Conservation (phyloP, 1,140 invertebrate genomes). For the Drosophila sp. region DNA sequence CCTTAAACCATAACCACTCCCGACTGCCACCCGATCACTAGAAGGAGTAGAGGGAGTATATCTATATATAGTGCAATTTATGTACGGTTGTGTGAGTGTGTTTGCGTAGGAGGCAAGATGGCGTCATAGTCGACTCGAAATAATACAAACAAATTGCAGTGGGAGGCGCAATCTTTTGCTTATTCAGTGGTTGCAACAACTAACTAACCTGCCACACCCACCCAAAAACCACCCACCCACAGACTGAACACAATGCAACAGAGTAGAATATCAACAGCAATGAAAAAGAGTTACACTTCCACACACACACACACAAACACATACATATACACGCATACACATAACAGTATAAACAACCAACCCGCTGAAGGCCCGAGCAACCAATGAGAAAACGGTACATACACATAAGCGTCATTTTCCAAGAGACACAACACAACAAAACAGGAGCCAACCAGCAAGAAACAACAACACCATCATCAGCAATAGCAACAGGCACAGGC, state of each 20-base stretch:
- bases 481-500: slow-evolving; percentile 44
- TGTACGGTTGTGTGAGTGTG: slow-evolving; percentile 31
- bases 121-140: slow-evolving; percentile 41
- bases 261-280: slow-evolving; percentile 18
- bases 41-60: slow-evolving; percentile 22
- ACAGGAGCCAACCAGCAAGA: slow-evolving; percentile 79
- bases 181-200: slow-evolving; percentile 75
- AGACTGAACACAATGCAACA: slow-evolving; percentile 22
- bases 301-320: slow-evolving; percentile 27
- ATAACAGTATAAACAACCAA: slow-evolving; percentile 67
- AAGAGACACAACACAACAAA: slow-evolving; percentile 80
- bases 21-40: slow-evolving; percentile 2
- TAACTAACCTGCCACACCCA: slow-evolving; percentile 61
- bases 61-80: neutral
- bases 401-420: slow-evolving; percentile 73
- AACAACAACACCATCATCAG: slow-evolving; percentile 61
- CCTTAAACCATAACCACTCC: neutral
- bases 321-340: slow-evolving; percentile 34
- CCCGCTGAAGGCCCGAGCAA: slow-evolving; percentile 60
- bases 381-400: slow-evolving; percentile 65
- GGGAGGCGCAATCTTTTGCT: slow-evolving; percentile 52
- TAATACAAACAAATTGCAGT: slow-evolving; percentile 61
- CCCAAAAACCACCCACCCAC: slow-evolving; percentile 25
- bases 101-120: slow-evolving; percentile 55
- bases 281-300: slow-evolving; percentile 40